Base-by-base conservation (phyloP, 2,113 vertebrate genomes). In the Phocoena phocoena region DNA sequence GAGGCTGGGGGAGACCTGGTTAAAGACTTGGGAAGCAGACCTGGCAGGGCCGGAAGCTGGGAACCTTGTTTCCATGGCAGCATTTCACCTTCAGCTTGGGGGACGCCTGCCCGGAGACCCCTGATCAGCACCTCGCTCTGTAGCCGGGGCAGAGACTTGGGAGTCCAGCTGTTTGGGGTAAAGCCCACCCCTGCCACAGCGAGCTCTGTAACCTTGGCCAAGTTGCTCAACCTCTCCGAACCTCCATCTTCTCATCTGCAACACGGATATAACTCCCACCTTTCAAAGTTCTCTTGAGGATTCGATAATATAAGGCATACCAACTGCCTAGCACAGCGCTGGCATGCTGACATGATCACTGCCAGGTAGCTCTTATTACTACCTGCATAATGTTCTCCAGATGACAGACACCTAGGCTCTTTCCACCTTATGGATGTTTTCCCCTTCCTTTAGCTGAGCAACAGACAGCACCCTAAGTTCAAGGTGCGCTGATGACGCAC, bases 401-500 rank as follows among this genome's bases (percentile, higher is more conserved):
- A 26, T 31, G 60, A 82, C 6, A 62, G 70, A 10, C 67, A 68
- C 28, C 18, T 20, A 9, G 7, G 41, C 74, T 38, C 71, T 71
- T 80, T 36, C 89, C 58, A 8, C 23, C 6, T 14, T 15, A 20
- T 3, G 17, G 62, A 8, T 38, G 47, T 17, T n/a, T 65, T 74
- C 8, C 53, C 60, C 53, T 88, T 74, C 38, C 79, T 47, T 67
- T 71, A 55, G 65, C 33, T 53, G 76, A 47, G 33, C 28, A 44
- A 4, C 44, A 28, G 31, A 21, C 53, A 23, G 50, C 47, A 38
- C 28, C 26, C 70, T 50, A 20, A 67, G 28, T 20, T 8, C 0
- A 15, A 60, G 88, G 44, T 7, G 31, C 28, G 1, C 12, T 2
- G 5, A 25, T 55, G 71, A 38, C 0, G 0, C 68, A 0, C 3